Evolutionary conservation across 2,113 vertebrate genomes (phyloP), one percentile per base, ranked within the genome.

Genomic region (Hippocampus abdominalis): DNA sequence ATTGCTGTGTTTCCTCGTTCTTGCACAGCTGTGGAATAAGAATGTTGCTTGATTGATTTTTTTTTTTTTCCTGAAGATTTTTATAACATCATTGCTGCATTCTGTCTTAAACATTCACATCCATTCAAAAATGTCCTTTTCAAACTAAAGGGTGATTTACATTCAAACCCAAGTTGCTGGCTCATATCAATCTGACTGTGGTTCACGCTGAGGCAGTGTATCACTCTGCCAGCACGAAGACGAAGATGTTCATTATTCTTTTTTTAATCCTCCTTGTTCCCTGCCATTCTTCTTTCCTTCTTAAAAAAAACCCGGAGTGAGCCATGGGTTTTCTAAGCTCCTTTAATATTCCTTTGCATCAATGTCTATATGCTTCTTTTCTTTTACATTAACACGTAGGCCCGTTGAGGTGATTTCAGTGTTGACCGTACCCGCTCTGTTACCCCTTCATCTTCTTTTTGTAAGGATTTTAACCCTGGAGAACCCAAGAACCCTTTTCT

Each of bases 121-220:
- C 12, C 20, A 39, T 44, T 16, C n/a, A 16, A 25, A 1, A 32
- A 25, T 40, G n/a, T 46, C 9, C 63, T 44, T 46, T 20, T 5
- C 21, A 16, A 56, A 13, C 13, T 13, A 65, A 60, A 54, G 13
- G 53, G 48, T 2, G 13, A 51, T 57, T 68, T 9, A 16, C 25
- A 39, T 71, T 27, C 29, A 54, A 69, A 70, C 39, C 16, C 9
- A 10, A 54, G n/a, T 59, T 25, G 57, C 73, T 70, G 60, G 51
- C 51, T 73, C 66, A 13, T 65, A 80, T 77, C 71, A 73, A 82
- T 76, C 69, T 10, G 23, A 44, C 27, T 66, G 25, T 72, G 46
- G 68, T 70, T 75, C 12, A 53, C 36, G 61, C 49, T 42, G 66
- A 29, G 61, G 48, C 29, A 0, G 39, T 25, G 27, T 27, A 66